Percentiles rank a stretch among this genome's conserved stretches.
Evolutionary conservation across 2,113 vertebrate species (phyloP).

Genomic region (Semnornis frantzii): DNA sequence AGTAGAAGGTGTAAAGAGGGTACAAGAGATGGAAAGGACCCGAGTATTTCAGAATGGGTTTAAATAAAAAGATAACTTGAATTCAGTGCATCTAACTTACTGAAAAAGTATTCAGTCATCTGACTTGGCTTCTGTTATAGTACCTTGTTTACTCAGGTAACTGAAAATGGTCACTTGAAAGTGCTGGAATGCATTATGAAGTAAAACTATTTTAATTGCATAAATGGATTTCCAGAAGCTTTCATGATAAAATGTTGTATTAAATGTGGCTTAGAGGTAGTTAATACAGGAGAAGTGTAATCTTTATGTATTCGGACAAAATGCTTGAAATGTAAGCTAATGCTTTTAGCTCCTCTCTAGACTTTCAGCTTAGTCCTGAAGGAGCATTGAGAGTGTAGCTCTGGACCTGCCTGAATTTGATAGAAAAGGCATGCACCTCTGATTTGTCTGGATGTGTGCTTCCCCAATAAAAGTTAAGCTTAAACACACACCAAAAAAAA

Average conservation of each 20-base stretch:
- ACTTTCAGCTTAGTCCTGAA: background rate
- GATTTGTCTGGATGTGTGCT: background rate
- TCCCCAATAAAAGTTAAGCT: background rate
- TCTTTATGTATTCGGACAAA: background rate
- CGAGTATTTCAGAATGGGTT: background rate
- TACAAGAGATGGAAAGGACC: background rate
- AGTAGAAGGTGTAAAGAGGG: background rate
- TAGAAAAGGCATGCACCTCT: rapidly evolving
- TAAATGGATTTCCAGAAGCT: background rate
- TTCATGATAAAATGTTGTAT: background rate
- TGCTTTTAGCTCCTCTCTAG: background rate
- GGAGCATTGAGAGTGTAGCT: background rate
- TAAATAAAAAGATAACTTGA: background rate
- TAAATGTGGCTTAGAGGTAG: background rate
- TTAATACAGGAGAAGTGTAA: background rate
- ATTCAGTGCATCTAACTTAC: background rate
- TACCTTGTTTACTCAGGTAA: background rate
- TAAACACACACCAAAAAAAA: background rate
- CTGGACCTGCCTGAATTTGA: background rate
- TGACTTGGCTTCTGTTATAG: background rate
- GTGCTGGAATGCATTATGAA: background rate
- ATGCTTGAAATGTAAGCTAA: background rate
- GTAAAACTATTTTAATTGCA: background rate
- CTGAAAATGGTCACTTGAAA: background rate
- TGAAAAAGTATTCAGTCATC: background rate